These are phyloP conservation scores for Pseudolycoriella hygida DNA, from an alignment of 2,888 invertebrate genomes.

Conservation along the genomic window DNA sequence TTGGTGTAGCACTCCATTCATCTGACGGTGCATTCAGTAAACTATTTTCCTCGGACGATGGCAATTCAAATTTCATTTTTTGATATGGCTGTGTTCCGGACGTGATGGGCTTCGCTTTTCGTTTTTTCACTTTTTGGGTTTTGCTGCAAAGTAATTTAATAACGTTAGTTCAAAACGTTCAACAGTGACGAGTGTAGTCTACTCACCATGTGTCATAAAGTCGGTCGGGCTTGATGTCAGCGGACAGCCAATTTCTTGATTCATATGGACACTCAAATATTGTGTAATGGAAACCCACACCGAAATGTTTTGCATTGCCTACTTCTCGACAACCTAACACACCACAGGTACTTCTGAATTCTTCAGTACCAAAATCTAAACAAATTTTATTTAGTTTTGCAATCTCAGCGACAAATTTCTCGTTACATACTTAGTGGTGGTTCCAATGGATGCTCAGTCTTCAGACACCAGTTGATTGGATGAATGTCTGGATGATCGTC, in stretches of 20 bases:
- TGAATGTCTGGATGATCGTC: conserved; percentile 83
- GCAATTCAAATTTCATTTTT: too few relatives aligned
- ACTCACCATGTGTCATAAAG: too few relatives aligned
- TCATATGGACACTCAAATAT: conserved; percentile 63
- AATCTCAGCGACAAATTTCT: background rate
- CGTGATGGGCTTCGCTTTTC: too few relatives aligned
- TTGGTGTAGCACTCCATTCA: background rate
- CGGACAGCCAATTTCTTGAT: conserved; percentile 19
- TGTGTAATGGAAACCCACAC: conserved; percentile 51
- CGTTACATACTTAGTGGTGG: conserved; percentile 56
- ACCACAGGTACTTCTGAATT: conserved; percentile 44
- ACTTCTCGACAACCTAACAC: conserved; percentile 75
- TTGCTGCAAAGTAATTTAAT: too few relatives aligned
- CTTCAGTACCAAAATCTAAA: conserved; percentile 32
- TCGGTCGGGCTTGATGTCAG: too few relatives aligned
- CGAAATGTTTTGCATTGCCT: conserved; percentile 70
- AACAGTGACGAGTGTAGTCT: too few relatives aligned
- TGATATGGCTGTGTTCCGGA: too few relatives aligned
- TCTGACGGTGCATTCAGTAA: too few relatives aligned
- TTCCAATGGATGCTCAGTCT: conserved; percentile 73
- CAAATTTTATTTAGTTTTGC: conserved; percentile 1
- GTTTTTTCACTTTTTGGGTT: too few relatives aligned
- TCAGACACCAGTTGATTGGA: conserved; percentile 81
- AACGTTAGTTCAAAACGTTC: too few relatives aligned
- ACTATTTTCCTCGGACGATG: too few relatives aligned